Conservation (phyloP, 2,888 invertebrate species). For the Dryobota labecula region DNA sequence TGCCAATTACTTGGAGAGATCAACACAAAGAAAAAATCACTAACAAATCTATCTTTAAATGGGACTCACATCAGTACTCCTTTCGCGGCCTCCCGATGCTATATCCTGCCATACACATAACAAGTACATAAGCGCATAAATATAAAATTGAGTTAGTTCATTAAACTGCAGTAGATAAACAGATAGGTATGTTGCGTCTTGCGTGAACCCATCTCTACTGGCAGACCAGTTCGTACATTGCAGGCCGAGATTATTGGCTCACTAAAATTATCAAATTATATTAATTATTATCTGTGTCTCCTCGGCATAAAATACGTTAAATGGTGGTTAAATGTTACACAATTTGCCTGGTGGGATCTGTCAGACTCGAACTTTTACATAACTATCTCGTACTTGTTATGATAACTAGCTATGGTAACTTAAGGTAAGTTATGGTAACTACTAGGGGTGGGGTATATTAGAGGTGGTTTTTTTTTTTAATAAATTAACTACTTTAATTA, state of each 20-base stretch:
- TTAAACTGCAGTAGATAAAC: constrained; percentile 66
- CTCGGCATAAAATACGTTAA: too few relatives aligned
- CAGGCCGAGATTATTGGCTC: constrained; percentile 53
- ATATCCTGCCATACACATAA: constrained; percentile 36
- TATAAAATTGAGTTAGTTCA: constrained; percentile 67
- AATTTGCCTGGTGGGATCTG: too few relatives aligned
- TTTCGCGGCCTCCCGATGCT: constrained; percentile 34
- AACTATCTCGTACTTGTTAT: too few relatives aligned
- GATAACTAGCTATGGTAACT: too few relatives aligned
- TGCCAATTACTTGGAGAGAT: background rate
- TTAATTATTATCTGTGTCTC: too few relatives aligned
- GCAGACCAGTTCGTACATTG: constrained; percentile 74
- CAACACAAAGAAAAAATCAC: constrained; percentile 13
- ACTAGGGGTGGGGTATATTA: too few relatives aligned
- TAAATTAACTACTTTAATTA: too few relatives aligned
- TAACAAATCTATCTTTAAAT: constrained; percentile 43
- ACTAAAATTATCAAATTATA: constrained; percentile 8
- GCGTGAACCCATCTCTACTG: constrained; percentile 80
- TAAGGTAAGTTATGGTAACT: too few relatives aligned
- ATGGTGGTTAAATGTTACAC: too few relatives aligned
- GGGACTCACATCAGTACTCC: constrained; percentile 22
- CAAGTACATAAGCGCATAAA: constrained; percentile 50
- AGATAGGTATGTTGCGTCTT: constrained; percentile 63
- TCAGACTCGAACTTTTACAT: too few relatives aligned
- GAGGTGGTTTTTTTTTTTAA: too few relatives aligned